These are phyloP conservation scores for Cataglyphis altisquamis DNA, from an alignment of 2,888 invertebrate genomes.

Conservation along the genomic window DNA sequence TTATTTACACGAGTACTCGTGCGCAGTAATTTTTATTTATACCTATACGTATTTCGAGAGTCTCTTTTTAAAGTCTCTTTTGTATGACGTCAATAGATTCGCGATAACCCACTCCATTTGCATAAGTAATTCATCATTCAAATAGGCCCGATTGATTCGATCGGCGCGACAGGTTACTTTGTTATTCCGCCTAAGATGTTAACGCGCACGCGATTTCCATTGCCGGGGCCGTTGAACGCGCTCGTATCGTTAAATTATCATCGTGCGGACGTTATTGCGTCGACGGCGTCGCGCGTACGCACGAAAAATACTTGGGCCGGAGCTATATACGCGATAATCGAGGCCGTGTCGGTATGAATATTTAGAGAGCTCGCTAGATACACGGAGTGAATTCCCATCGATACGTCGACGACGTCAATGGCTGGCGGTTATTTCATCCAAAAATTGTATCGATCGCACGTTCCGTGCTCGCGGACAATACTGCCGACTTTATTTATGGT, in stretches of 20 bases:
- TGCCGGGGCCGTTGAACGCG: not conserved
- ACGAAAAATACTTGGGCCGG: not conserved
- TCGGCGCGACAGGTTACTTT: not conserved
- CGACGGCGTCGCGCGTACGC: constrained; percentile 4
- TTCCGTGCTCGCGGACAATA: constrained; percentile 39
- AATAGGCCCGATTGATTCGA: constrained; percentile 15
- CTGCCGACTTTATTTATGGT: constrained; percentile 50
- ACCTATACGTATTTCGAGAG: not conserved
- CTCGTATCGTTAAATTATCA: constrained; percentile 20
- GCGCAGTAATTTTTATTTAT: not conserved
- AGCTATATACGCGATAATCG: constrained; percentile 15
- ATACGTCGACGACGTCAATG: constrained; percentile 32
- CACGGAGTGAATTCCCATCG: constrained; percentile 48
- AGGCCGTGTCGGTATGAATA: constrained; percentile 47
- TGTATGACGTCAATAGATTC: not conserved
- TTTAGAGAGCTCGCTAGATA: constrained; percentile 41
- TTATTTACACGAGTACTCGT: not conserved
- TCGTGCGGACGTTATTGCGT: constrained; percentile 1
- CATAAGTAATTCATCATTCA: constrained; percentile 24
- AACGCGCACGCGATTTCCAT: constrained; percentile 14
- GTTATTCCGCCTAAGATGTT: constrained; percentile 20
- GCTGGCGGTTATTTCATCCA: constrained; percentile 35
- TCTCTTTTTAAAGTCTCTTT: not conserved
- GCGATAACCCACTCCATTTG: not conserved
- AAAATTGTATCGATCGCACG: constrained; percentile 38